Evolutionary conservation across 2,113 vertebrate species (phyloP), one percentile per base, ranked within the genome.

Genomic region (Limanda limanda): DNA sequence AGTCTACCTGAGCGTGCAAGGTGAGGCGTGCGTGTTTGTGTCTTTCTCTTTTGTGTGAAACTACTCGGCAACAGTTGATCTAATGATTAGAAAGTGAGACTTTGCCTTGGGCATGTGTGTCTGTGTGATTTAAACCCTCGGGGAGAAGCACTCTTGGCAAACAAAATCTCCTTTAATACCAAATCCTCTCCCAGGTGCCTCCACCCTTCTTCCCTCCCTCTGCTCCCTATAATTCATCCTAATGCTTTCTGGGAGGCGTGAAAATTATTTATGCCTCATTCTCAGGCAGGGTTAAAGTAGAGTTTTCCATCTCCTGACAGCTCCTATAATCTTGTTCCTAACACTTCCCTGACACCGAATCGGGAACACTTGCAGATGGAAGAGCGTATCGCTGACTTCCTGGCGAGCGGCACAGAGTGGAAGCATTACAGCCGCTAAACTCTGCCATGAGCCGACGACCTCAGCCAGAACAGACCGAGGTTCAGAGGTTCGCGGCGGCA

Each of bases 1-100:
- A 0, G 89, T 97, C 56, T 96, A 96, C 89, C 95, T 99, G 45
- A 94, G 69, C 0, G 96, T 99, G 21, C 96, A 99, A 96, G 97
- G 98, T 99, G 92, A 88, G 67, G 5, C 64, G 51, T 57, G 37
- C 45, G n/a, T 57, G 37, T 73, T 47, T 62, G 1, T 51, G 14
- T 45, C 17, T 31, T 31, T 1, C 31, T 31, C 31, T 31, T 31
- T 31, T 5, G 31, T 31, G 31, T 45, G 42, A 13, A 1, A 12
- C 40, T 13, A 42, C 3, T 12, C 40, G 12, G 20, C 37, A 13
- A 23, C 14, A 71, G 31, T 2, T 67, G 3, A 59, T 5, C 8
- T 23, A 48, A 48, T 21, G 6, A 58, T 21, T 3, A 59, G 47
- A 51, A 51, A 21, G 51, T 31, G 1, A 65, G 55, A 27, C 23